These are phyloP conservation scores for Atethmia centrago DNA, from an alignment of 2,888 invertebrate genomes.

Conservation along the genomic window DNA sequence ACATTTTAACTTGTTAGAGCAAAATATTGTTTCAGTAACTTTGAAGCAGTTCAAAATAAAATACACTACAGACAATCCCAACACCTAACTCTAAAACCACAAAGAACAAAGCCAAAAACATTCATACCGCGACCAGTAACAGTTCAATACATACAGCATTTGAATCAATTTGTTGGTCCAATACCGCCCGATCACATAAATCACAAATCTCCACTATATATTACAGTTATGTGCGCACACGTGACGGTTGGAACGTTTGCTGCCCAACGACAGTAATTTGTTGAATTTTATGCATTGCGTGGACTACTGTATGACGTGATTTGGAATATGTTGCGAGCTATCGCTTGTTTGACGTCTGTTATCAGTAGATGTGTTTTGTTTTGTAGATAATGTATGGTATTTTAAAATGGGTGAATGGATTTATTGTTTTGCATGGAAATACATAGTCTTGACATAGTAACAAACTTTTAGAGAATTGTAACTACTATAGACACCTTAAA, in stretches of 20 bases:
- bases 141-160: conserved; percentile 60
- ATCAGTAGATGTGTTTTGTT: conserved; percentile 28
- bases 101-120: conserved; percentile 24
- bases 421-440: background rate
- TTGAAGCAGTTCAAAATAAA: background rate
- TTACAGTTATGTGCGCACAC: conserved; percentile 65
- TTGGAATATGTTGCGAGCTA: conserved; percentile 43
- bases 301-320: conserved; percentile 59
- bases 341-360: conserved; percentile 30
- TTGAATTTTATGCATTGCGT: conserved; percentile 67
- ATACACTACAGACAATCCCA: no score
- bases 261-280: conserved; percentile 60
- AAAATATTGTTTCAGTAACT: background rate
- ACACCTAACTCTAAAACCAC: background rate
- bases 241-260: conserved; percentile 60
- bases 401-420: background rate
- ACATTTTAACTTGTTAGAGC: background rate
- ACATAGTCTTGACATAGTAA: no score
- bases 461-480: background rate
- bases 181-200: conserved; percentile 75
- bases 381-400: background rate
- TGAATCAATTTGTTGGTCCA: conserved; percentile 82
- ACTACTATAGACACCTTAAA: background rate
- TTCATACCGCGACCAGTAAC: conserved; percentile 25
- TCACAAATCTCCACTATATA: conserved; percentile 81